Conservation (phyloP, 2,113 vertebrate genomes). For the Circaetus cinerascens region DNA sequence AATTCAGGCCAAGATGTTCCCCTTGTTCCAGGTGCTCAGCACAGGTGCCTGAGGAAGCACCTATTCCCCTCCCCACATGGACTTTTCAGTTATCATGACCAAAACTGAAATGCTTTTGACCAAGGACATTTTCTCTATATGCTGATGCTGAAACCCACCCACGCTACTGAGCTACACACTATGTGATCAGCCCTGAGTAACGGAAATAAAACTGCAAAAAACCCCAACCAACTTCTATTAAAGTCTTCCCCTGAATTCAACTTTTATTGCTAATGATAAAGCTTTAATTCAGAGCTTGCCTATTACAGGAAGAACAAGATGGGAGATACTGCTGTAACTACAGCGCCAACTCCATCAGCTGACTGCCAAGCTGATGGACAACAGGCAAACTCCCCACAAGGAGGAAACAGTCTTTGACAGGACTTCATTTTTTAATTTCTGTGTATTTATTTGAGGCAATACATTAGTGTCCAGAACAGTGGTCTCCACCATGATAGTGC, state of each 20-base stretch:
- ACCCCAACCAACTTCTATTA: background rate
- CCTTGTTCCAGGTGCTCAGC: background rate
- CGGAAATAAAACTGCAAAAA: background rate
- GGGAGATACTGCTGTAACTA: background rate
- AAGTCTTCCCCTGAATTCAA: background rate
- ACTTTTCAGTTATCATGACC: background rate
- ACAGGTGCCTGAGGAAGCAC: background rate
- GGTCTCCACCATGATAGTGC: background rate
- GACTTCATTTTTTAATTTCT: background rate
- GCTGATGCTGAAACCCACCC: background rate
- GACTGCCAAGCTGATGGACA: background rate
- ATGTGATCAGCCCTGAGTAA: background rate
- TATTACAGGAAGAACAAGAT: background rate
- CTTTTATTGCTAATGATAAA: background rate
- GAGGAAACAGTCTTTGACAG: background rate
- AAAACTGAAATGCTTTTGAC: background rate
- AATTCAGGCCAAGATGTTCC: background rate
- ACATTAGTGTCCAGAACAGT: background rate
- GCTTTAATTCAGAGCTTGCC: background rate
- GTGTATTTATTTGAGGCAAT: background rate
- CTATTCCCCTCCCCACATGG: background rate
- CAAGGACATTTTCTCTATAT: background rate
- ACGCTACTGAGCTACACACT: background rate
- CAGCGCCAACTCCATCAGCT: background rate
- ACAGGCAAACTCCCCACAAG: background rate